Conservation (phyloP, 2,888 invertebrate genomes). For the Drosophila helvetica region DNA sequence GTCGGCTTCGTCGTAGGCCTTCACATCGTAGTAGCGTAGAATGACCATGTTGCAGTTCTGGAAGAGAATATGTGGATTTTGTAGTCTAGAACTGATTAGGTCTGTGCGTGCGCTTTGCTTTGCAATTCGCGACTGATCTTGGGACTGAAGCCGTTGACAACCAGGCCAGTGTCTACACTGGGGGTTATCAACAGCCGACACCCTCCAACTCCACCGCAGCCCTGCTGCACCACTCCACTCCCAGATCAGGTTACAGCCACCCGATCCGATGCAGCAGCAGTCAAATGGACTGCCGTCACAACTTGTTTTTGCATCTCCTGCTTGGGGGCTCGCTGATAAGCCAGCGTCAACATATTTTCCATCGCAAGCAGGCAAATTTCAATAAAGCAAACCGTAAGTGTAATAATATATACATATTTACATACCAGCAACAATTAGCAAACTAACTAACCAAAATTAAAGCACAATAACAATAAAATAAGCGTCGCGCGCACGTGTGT, state of each 20-base stretch:
- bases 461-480: slow-evolving; percentile 37
- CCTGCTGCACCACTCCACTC: slow-evolving; percentile 26
- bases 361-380: slow-evolving; percentile 7
- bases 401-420: too few species aligned
- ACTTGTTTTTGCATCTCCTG: slow-evolving; percentile 52
- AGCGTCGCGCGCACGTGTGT: slow-evolving; percentile 58
- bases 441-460: slow-evolving; percentile 56
- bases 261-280: slow-evolving; percentile 40
- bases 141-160: slow-evolving; percentile 53
- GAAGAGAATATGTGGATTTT: slow-evolving; percentile 6
- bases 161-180: slow-evolving; percentile 34
- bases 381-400: background rate
- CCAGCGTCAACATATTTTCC: slow-evolving; percentile 63
- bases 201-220: slow-evolving; percentile 43
- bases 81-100: background rate
- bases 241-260: slow-evolving; percentile 51
- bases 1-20: slow-evolving; percentile 84
- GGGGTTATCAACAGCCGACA: slow-evolving; percentile 63
- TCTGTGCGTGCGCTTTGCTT: slow-evolving; percentile 32
- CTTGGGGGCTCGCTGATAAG: slow-evolving; percentile 41
- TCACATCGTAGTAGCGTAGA: slow-evolving; percentile 69
- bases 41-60: slow-evolving; percentile 67
- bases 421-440: slow-evolving; percentile 10
- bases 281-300: slow-evolving; percentile 64
- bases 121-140: slow-evolving; percentile 24